Evolutionary conservation across 2,797 vertebrate genomes (phyloP).

Genomic region (Sebastes flavidus): DNA sequence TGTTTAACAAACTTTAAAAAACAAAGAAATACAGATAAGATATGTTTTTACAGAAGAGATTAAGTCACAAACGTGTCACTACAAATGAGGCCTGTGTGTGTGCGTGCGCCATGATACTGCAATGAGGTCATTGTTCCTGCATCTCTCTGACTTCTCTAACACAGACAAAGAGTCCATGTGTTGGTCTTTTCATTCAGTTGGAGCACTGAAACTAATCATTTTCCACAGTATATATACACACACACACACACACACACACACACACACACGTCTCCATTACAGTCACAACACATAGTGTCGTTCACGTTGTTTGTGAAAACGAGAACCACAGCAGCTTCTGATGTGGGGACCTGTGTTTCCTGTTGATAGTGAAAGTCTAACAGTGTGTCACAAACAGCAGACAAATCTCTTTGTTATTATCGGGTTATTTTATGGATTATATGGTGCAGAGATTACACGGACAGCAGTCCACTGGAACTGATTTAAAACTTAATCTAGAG

Average conservation of each 20-base stretch:
- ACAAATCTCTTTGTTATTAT: slow-evolving; percentile 5
- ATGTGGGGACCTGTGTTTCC: slow-evolving; percentile 34
- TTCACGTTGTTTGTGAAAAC: slow-evolving; percentile 8
- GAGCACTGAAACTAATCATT: neutral
- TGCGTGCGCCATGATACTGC: neutral
- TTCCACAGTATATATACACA: neutral
- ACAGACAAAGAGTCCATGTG: neutral
- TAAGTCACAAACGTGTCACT: neutral
- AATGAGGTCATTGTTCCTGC: neutral
- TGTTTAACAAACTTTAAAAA: neutral
- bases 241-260: neutral
- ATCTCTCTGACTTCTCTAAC: neutral
- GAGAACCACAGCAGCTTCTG: neutral
- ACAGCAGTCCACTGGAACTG: neutral
- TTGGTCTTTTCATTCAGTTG: neutral
- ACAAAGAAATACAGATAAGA: neutral
- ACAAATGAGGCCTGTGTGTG: neutral
- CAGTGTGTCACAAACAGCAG: slow-evolving; percentile 7
- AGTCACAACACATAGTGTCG: neutral
- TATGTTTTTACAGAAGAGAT: neutral
- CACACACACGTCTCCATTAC: neutral
- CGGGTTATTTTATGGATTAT: slow-evolving; percentile 21
- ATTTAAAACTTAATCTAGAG: neutral
- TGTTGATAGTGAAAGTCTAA: slow-evolving; percentile 18
- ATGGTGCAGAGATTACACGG: neutral